These are phyloP conservation scores for Paramacrobiotus metropolitanus DNA, from an alignment of 1,140 invertebrate species.

Conservation along the genomic window DNA sequence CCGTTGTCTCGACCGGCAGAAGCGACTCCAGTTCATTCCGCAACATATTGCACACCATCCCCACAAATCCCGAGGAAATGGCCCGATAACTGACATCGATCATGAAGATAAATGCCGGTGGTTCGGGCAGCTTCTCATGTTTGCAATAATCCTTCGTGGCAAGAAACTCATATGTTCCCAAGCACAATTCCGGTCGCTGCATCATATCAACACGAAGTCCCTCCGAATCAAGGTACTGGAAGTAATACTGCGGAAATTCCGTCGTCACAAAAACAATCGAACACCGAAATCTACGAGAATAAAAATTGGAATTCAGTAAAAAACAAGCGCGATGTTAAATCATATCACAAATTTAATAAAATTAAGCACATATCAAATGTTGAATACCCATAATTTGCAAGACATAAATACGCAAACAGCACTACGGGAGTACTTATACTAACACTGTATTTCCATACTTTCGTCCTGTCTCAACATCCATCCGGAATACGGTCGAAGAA, in stretches of 20 bases:
- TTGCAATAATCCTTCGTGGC: slow-evolving; percentile 94
- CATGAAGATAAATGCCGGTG: slow-evolving; percentile 82
- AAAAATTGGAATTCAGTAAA: too few relatives aligned
- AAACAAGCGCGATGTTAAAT: too few relatives aligned
- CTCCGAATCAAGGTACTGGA: slow-evolving; percentile 89
- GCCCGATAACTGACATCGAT: slow-evolving; percentile 95
- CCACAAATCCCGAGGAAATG: slow-evolving; percentile 68
- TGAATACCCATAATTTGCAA: too few relatives aligned
- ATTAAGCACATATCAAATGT: too few relatives aligned
- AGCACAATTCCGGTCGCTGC: slow-evolving; percentile 73
- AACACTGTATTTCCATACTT: too few relatives aligned
- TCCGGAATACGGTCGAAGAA: too few relatives aligned
- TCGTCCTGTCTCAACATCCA: too few relatives aligned
- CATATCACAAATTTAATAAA: too few relatives aligned
- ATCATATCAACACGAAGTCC: slow-evolving; percentile 74
- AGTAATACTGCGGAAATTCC: slow-evolving; percentile 86
- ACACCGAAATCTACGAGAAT: slow-evolving; percentile 67
- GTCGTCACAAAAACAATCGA: slow-evolving; percentile 81
- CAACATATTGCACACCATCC: slow-evolving; percentile 54
- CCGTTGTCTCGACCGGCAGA: slow-evolving; percentile 40
- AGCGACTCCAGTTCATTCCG: slow-evolving; percentile 19
- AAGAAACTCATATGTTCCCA: slow-evolving; percentile 87
- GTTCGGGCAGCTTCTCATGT: slow-evolving; percentile 67
- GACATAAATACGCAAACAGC: too few relatives aligned
- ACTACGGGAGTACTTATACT: too few relatives aligned